These are phyloP conservation scores for Drosophila sturtevanti DNA, from an alignment of 1,140 invertebrate genomes.

Conservation along the genomic window DNA sequence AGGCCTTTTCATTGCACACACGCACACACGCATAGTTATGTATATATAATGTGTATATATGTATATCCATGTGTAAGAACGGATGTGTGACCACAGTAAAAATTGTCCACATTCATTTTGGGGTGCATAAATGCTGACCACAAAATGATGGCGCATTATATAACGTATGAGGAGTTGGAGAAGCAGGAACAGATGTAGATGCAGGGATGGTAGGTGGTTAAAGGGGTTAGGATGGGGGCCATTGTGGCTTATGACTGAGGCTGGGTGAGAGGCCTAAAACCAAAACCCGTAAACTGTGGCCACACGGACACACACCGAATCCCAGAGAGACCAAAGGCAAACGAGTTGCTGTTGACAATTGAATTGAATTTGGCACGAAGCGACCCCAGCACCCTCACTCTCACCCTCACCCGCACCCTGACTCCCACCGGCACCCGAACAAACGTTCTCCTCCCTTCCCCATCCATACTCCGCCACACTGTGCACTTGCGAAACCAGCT, in stretches of 20 bases:
- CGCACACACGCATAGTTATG: conserved; percentile 22
- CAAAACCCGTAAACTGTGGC: conserved; percentile 52
- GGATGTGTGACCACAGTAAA: conserved; percentile 16
- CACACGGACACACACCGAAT: conserved; percentile 27
- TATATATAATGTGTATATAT: not conserved
- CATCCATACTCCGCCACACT: conserved; percentile 36
- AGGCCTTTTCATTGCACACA: conserved; percentile 2
- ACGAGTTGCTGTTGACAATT: conserved; percentile 71
- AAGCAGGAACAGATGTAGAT: not conserved
- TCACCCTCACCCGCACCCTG: not conserved
- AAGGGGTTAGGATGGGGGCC: no score
- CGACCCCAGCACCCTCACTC: not conserved
- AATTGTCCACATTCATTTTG: conserved; percentile 61
- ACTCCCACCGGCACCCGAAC: not conserved
- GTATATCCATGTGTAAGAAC: not conserved
- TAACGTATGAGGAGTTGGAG: conserved; percentile 48
- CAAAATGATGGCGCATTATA: conserved; percentile 81
- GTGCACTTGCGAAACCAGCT: not conserved
- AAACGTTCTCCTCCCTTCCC: conserved; percentile 28
- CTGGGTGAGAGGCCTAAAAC: conserved; percentile 39
- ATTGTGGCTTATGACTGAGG: not conserved
- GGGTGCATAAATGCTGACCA: conserved; percentile 78
- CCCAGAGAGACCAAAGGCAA: conserved; percentile 5
- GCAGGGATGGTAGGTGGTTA: not conserved
- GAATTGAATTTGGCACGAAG: conserved; percentile 74